A percentile compares a stretch with the other conserved stretches of the same genome.
These are phyloP conservation scores for Phalacrocorax carbo DNA, from an alignment of 2,113 vertebrate genomes.

Conservation along the genomic window DNA sequence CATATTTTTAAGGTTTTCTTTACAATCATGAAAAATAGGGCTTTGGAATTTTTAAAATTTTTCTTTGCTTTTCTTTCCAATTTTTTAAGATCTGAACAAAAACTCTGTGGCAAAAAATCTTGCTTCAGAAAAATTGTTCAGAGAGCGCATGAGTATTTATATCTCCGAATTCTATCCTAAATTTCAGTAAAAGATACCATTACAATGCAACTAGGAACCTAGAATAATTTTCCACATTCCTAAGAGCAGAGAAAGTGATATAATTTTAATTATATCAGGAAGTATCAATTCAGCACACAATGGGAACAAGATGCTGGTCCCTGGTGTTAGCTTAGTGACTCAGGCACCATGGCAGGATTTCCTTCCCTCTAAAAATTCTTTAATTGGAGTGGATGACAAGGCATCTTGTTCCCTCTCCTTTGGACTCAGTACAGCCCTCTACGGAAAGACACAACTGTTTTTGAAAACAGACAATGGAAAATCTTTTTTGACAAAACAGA, in stretches of 20 bases:
- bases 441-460: background rate
- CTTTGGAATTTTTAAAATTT: background rate
- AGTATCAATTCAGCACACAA: background rate
- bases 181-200: background rate
- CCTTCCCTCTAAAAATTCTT: constrained; percentile 24
- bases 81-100: background rate
- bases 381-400: background rate
- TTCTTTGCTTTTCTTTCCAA: background rate
- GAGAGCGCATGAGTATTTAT: background rate
- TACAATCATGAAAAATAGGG: background rate
- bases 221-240: background rate
- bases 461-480: constrained; percentile 5
- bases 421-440: background rate
- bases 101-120: background rate
- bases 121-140: background rate
- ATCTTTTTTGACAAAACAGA: constrained; percentile 6
- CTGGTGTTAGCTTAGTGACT: background rate
- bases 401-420: background rate
- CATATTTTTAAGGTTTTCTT: background rate
- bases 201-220: background rate
- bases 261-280: background rate
- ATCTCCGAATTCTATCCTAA: background rate
- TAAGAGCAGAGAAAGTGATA: background rate
- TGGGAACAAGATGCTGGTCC: background rate
- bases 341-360: constrained; percentile 30